Evolutionary conservation across 1,140 invertebrate species (phyloP).

Genomic region (Drosophila malerkotliana): DNA sequence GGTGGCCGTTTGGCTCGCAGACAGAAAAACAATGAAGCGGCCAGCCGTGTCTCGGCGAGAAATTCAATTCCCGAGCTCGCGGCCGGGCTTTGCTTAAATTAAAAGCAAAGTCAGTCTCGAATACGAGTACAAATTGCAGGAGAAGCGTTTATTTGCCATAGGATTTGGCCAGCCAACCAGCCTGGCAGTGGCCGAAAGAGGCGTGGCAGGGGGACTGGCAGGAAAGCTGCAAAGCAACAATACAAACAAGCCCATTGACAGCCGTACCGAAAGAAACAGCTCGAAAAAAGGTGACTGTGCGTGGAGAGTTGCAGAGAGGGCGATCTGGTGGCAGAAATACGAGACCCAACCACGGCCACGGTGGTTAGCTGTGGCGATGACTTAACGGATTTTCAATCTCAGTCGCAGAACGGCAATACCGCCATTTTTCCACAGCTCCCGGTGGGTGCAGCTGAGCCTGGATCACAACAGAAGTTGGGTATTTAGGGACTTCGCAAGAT

Average conservation of each 20-base stretch:
- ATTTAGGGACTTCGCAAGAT: background rate
- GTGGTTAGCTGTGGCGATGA: constrained; percentile 78
- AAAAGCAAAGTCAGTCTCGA: constrained; percentile 70
- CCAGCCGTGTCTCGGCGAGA: constrained; percentile 16
- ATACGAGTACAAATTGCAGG: constrained; percentile 64
- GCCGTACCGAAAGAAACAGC: constrained; percentile 29
- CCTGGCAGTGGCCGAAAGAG: constrained; percentile 27
- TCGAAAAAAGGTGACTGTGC: constrained; percentile 1
- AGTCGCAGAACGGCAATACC: constrained; percentile 28
- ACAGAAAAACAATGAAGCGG: background rate
- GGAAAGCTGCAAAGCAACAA: constrained; percentile 67
- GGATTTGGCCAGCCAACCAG: constrained; percentile 62
- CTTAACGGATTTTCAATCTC: constrained; percentile 82
- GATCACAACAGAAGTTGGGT: constrained; percentile 1
- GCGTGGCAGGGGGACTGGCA: constrained; percentile 4
- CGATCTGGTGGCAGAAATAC: constrained; percentile 21
- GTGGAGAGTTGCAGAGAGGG: background rate
- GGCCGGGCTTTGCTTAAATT: constrained; percentile 64
- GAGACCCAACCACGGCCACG: constrained; percentile 59
- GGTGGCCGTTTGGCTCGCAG: too few relatives aligned
- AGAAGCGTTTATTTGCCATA: constrained; percentile 78
- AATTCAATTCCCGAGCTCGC: constrained; percentile 43
- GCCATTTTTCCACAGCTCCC: background rate
- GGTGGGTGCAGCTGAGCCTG: constrained; percentile 36
- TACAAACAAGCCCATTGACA: constrained; percentile 62